phyloP scores from a whole-genome alignment of 2,888 invertebrate genomes.

The Formica aserva region DNA sequence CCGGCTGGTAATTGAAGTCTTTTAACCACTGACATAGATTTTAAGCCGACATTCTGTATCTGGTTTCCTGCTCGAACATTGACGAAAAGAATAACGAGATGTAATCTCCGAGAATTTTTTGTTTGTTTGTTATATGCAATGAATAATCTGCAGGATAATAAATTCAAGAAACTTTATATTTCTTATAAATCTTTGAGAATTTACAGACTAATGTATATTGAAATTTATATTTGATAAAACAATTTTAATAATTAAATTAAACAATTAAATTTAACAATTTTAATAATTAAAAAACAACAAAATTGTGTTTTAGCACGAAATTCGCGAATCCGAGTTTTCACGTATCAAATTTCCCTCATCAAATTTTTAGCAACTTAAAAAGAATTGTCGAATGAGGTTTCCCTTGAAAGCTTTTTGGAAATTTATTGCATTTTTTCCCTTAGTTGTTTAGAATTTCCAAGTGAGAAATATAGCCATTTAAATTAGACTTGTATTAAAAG shows the following conservation, averaged over 20 bases:
- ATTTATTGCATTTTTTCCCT: not conserved
- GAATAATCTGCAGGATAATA: not conserved
- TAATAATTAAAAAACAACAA: not conserved
- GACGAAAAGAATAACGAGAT: constrained; percentile 26
- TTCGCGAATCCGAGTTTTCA: not conserved
- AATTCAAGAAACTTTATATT: not conserved
- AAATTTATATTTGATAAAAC: not conserved
- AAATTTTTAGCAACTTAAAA: not conserved
- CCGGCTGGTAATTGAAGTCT: constrained; percentile 77
- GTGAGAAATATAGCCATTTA: not conserved
- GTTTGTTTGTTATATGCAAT: not conserved
- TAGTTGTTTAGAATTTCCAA: not conserved
- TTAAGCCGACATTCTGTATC: constrained; percentile 68
- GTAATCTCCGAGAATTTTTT: constrained; percentile 17
- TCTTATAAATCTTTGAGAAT: not conserved
- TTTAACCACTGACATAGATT: constrained; percentile 76
- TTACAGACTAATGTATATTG: not conserved
- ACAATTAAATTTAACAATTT: not conserved
- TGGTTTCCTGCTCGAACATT: constrained; percentile 65
- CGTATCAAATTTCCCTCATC: not conserved
- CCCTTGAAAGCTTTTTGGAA: not conserved
- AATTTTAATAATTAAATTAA: not conserved
- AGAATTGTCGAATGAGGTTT: constrained; percentile 9
- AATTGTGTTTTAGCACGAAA: not conserved
- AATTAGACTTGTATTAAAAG: not conserved